Conservation (phyloP, 1,140 invertebrate genomes). For the Drosophila albomicans region DNA sequence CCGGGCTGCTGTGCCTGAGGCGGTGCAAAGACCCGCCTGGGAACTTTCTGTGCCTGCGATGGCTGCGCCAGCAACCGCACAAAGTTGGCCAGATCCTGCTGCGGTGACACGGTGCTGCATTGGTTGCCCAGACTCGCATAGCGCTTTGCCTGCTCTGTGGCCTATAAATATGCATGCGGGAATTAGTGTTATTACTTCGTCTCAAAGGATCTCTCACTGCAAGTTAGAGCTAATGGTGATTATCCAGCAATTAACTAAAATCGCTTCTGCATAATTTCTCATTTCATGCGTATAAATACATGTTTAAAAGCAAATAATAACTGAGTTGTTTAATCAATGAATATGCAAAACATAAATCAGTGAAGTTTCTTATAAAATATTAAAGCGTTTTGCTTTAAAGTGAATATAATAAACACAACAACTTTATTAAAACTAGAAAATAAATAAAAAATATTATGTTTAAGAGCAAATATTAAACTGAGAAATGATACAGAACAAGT, state of each 20-base stretch:
- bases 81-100: conserved; percentile 90
- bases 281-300: background rate
- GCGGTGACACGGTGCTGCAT: conserved; percentile 89
- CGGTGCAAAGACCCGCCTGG: conserved; percentile 88
- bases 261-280: background rate
- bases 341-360: too few species aligned
- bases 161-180: conserved; percentile 85
- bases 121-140: conserved; percentile 91
- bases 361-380: too few species aligned
- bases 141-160: conserved; percentile 90
- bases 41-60: conserved; percentile 86
- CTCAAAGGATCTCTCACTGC: background rate
- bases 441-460: too few species aligned
- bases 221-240: background rate
- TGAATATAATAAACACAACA: too few species aligned
- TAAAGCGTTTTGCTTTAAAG: too few species aligned
- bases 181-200: conserved; percentile 43
- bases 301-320: too few species aligned
- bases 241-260: background rate
- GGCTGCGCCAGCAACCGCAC: conserved; percentile 88
- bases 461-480: too few species aligned
- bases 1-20: conserved; percentile 87
- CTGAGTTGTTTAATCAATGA: too few species aligned
- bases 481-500: too few species aligned
- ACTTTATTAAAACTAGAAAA: too few species aligned